Conservation (phyloP, 2,797 vertebrate genomes). For the Prionace glauca region DNA sequence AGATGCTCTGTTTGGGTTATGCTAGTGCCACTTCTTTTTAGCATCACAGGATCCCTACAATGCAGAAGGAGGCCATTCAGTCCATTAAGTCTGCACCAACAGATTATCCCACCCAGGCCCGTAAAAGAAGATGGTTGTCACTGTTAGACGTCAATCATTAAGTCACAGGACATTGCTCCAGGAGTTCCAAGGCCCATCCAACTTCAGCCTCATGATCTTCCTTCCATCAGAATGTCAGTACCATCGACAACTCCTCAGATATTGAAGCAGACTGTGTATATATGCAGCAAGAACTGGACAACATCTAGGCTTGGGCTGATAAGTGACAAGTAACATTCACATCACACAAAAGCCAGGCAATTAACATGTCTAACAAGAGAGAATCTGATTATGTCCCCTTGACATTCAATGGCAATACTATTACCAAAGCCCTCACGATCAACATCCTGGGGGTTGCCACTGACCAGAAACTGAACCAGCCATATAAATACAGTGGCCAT, state of each 20-base stretch:
- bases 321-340: not conserved
- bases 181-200: not conserved
- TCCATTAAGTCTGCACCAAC: not conserved
- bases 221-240: not conserved
- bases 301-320: not conserved
- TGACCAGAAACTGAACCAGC: not conserved
- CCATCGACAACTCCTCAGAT: not conserved
- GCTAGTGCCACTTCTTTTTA: not conserved
- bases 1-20: not conserved
- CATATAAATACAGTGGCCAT: not conserved
- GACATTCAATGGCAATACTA: not conserved
- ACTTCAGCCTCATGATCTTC: not conserved
- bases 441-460: not conserved
- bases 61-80: too few species aligned
- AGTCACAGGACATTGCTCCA: not conserved
- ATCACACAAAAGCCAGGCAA: not conserved
- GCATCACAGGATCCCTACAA: not conserved
- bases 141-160: not conserved
- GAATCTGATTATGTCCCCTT: not conserved
- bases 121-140: not conserved
- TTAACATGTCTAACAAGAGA: not conserved
- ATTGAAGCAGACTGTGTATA: not conserved
- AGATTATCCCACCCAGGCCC: too few species aligned
- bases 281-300: not conserved
- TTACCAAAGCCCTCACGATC: not conserved